Conservation (phyloP, 1,140 invertebrate species). For the Stegodyphus dumicola region DNA sequence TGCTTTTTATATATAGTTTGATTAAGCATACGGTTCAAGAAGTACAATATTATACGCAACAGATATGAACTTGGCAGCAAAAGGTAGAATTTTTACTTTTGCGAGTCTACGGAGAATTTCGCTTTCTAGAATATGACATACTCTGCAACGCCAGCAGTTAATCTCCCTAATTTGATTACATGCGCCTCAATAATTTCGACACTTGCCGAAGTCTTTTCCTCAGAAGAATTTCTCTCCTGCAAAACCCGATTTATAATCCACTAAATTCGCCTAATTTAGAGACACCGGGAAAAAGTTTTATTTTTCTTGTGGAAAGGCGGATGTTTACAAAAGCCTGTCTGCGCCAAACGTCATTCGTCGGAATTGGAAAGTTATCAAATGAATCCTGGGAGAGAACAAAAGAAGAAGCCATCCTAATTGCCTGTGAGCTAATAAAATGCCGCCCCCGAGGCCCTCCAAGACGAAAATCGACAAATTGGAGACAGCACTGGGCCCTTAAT, state of each 20-base stretch:
- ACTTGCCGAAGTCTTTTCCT: not conserved
- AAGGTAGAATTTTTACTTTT: no score
- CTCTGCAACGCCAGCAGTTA: slow-evolving; percentile 3
- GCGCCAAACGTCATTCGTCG: slow-evolving; percentile 51
- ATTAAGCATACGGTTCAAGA: no score
- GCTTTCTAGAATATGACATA: not conserved
- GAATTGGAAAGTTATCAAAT: slow-evolving; percentile 60
- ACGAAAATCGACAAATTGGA: slow-evolving; percentile 53
- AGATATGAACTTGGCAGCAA: no score
- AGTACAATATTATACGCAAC: no score
- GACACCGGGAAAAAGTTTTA: slow-evolving; percentile 22
- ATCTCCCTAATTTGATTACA: slow-evolving; percentile 48
- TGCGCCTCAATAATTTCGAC: slow-evolving; percentile 23
- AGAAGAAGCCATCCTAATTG: slow-evolving; percentile 55
- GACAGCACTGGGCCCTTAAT: slow-evolving; percentile 47
- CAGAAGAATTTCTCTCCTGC: not conserved
- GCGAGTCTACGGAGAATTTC: not conserved
- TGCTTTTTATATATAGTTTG: no score
- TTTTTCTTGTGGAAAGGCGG: slow-evolving; percentile 9
- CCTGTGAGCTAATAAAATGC: slow-evolving; percentile 60
- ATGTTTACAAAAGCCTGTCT: slow-evolving; percentile 36
- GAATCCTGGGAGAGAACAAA: slow-evolving; percentile 36
- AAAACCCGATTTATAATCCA: slow-evolving; percentile 39
- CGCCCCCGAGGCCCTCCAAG: slow-evolving; percentile 31
- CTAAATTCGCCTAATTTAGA: slow-evolving; percentile 32